A percentile compares a stretch with the other conserved stretches of the same genome.
phyloP scores from a whole-genome alignment of 2,888 invertebrate genomes.

The Drosophila mayaguana region DNA sequence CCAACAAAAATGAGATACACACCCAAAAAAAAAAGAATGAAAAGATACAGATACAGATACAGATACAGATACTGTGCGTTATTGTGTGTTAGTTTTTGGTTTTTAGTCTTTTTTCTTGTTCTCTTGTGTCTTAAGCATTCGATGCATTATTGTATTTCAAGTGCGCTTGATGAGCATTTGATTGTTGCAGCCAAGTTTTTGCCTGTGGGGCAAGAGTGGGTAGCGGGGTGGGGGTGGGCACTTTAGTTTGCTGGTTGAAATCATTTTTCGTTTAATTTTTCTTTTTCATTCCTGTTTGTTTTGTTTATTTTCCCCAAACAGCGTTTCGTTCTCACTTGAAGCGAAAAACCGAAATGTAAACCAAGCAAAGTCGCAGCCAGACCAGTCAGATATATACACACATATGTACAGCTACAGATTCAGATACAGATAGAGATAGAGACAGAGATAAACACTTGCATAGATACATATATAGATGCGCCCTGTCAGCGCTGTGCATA shows the following conservation, averaged over 20 bases:
- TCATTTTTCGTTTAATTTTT: constrained; percentile 30
- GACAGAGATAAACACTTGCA: constrained; percentile 53
- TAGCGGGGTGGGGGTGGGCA: constrained; percentile 7
- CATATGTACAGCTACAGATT: constrained; percentile 5
- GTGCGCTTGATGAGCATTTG: constrained; percentile 82
- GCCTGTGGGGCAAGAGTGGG: not conserved
- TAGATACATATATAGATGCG: constrained; percentile 22
- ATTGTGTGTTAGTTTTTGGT: constrained; percentile 35
- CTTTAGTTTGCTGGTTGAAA: constrained; percentile 37
- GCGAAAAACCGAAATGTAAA: constrained; percentile 75
- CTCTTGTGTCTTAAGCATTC: constrained; percentile 55
- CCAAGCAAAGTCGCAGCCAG: constrained; percentile 50
- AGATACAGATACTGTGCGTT: constrained; percentile 56
- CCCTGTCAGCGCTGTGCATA: constrained; percentile 33
- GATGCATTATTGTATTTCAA: constrained; percentile 75
- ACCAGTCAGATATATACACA: constrained; percentile 28
- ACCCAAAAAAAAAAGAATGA: constrained; percentile 52
- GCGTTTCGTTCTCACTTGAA: constrained; percentile 77
- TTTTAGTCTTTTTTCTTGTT: not conserved
- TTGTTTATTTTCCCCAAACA: constrained; percentile 75
- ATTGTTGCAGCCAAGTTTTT: constrained; percentile 66
- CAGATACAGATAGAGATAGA: constrained; percentile 33
- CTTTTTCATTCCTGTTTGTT: constrained; percentile 23
- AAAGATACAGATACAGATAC: constrained; percentile 48
- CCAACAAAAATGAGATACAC: constrained; percentile 61